These are phyloP conservation scores for Anoplolepis gracilipes DNA, from an alignment of 1,140 invertebrate species.

Conservation along the genomic window DNA sequence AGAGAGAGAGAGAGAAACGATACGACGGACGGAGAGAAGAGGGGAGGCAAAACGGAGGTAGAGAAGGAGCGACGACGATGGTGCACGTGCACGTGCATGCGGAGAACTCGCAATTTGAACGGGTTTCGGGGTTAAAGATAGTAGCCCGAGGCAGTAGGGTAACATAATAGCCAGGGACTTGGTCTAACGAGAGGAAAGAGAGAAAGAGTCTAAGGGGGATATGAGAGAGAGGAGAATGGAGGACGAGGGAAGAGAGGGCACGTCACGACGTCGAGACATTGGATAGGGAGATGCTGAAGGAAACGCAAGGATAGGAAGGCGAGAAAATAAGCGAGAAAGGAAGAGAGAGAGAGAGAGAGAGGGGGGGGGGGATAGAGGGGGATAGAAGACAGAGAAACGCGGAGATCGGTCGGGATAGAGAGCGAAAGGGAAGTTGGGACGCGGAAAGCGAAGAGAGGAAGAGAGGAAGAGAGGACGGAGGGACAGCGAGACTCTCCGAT, in stretches of 20 bases:
- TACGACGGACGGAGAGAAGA: neutral
- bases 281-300: slow-evolving; percentile 65
- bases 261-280: slow-evolving; percentile 56
- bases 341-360: slow-evolving; percentile 1
- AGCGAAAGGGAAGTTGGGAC: slow-evolving; percentile 24
- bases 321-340: slow-evolving; percentile 1
- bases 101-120: slow-evolving; percentile 71
- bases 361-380: neutral
- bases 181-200: slow-evolving; percentile 75
- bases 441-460: neutral
- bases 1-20: neutral
- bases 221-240: neutral
- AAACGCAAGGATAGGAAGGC: slow-evolving; percentile 42
- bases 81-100: slow-evolving; percentile 61
- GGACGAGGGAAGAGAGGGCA: slow-evolving; percentile 31
- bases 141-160: slow-evolving; percentile 77
- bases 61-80: slow-evolving; percentile 29
- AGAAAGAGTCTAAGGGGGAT: slow-evolving; percentile 47
- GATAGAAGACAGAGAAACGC: neutral
- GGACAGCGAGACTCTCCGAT: slow-evolving; percentile 47
- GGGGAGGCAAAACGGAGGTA: slow-evolving; percentile 12
- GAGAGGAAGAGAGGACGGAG: slow-evolving; percentile 4
- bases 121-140: slow-evolving; percentile 80
- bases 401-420: slow-evolving; percentile 34
- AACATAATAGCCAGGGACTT: slow-evolving; percentile 77